Evolutionary conservation across 2,888 invertebrate genomes (phyloP).

Genomic region (Cheilosia vernalis): DNA sequence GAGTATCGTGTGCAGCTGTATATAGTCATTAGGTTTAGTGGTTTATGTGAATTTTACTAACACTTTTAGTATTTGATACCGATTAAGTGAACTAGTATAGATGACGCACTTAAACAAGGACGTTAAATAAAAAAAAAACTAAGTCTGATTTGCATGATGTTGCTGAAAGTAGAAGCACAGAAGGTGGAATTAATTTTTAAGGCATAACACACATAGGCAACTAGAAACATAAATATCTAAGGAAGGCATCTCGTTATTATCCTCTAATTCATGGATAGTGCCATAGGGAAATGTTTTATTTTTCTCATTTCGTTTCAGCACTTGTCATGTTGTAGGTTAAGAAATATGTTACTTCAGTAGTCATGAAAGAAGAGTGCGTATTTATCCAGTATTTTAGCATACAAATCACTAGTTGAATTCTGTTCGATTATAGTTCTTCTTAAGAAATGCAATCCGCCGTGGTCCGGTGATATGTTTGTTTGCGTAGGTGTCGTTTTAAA

Average conservation of each 20-base stretch:
- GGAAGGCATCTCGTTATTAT: slow-evolving; percentile 1
- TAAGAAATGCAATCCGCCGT: too few relatives aligned
- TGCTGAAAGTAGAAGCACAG: slow-evolving; percentile 42
- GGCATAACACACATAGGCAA: slow-evolving; percentile 5
- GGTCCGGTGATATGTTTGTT: too few relatives aligned
- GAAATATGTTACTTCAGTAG: too few relatives aligned
- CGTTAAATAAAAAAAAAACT: slow-evolving; percentile 9
- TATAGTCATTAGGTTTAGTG: slow-evolving; percentile 57
- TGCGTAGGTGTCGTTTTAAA: too few relatives aligned
- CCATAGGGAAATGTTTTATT: not conserved
- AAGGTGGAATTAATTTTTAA: slow-evolving; percentile 43
- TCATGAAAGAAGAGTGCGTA: too few relatives aligned
- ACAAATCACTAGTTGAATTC: too few relatives aligned
- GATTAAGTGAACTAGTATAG: slow-evolving; percentile 43
- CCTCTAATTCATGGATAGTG: not conserved
- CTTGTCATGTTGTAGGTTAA: not conserved
- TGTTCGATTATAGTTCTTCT: too few relatives aligned
- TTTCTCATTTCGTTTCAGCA: not conserved
- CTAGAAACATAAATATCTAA: slow-evolving; percentile 1
- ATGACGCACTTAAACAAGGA: slow-evolving; percentile 36
- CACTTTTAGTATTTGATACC: slow-evolving; percentile 69
- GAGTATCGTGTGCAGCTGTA: slow-evolving; percentile 42
- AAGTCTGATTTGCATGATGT: slow-evolving; percentile 63
- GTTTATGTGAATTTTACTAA: slow-evolving; percentile 36
- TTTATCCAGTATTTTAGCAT: too few relatives aligned